Conservation (phyloP, 2,113 vertebrate genomes). For the Cyrtonyx montezumae region DNA sequence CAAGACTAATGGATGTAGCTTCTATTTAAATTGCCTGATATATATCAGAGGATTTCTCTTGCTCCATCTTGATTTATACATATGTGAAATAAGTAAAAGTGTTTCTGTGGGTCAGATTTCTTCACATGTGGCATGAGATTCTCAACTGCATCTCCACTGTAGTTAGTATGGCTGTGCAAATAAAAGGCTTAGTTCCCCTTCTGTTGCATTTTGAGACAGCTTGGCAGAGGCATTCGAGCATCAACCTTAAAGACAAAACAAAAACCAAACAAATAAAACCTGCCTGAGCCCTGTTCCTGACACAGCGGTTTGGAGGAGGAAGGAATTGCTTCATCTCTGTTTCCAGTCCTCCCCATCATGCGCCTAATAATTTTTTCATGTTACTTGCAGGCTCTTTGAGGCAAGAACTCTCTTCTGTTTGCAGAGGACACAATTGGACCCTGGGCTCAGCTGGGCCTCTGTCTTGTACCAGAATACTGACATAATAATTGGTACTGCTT, state of each 20-base stretch:
- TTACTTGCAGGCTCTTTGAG: background rate
- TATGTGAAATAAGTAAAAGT: background rate
- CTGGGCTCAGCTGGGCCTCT: background rate
- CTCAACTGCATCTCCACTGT: background rate
- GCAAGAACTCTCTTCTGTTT: background rate
- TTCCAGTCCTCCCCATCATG: background rate
- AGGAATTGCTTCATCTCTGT: background rate
- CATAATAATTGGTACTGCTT: background rate
- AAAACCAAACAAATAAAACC: background rate
- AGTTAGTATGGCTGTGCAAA: background rate
- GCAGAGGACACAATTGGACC: background rate
- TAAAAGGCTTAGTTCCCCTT: background rate
- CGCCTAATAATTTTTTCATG: background rate
- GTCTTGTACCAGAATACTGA: background rate
- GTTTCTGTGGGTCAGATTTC: background rate
- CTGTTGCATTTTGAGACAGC: background rate
- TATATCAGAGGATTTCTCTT: background rate
- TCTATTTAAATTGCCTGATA: slow-evolving; percentile 25
- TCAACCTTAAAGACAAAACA: background rate
- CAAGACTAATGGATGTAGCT: background rate
- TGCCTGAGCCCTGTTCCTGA: background rate
- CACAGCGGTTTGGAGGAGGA: background rate
- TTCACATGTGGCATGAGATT: background rate
- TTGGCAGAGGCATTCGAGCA: background rate
- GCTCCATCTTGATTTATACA: background rate